Conservation (phyloP, 2,797 vertebrate genomes). For the Amblyraja radiata region DNA sequence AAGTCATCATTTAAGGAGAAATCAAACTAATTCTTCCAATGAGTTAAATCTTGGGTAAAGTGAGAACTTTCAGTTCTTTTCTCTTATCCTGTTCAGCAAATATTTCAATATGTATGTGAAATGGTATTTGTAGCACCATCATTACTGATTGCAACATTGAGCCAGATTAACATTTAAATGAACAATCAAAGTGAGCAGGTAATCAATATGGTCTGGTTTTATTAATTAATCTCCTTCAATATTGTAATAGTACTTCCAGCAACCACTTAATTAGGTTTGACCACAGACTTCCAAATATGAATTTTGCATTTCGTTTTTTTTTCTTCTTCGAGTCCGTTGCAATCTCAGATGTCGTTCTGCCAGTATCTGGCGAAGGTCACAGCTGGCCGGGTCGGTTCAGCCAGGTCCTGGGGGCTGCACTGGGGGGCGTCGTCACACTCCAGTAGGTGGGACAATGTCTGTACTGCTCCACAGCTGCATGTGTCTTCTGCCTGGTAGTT, state of each 20-base stretch:
- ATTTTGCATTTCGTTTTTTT: no score
- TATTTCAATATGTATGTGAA: background rate
- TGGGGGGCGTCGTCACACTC: no score
- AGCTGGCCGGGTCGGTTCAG: no score
- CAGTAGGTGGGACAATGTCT: no score
- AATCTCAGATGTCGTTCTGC: no score
- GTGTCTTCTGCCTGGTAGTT: no score
- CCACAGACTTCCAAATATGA: background rate
- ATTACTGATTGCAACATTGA: background rate
- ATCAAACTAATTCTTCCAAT: background rate
- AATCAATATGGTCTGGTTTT: slow-evolving; percentile 7
- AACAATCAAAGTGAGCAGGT: slow-evolving; percentile 13
- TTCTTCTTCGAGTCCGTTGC: no score
- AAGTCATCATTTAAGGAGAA: background rate
- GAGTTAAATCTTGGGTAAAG: no score
- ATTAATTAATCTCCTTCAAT: slow-evolving; percentile 24
- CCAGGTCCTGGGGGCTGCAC: no score
- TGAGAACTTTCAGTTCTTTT: background rate
- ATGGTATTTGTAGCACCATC: background rate
- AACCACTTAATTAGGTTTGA: background rate
- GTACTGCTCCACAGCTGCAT: no score
- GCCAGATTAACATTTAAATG: slow-evolving; percentile 1
- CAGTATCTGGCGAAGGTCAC: no score
- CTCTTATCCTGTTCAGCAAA: background rate
- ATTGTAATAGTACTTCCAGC: background rate